Evolutionary conservation across 2,797 vertebrate genomes (phyloP).

Genomic region (Liasis olivaceus): DNA sequence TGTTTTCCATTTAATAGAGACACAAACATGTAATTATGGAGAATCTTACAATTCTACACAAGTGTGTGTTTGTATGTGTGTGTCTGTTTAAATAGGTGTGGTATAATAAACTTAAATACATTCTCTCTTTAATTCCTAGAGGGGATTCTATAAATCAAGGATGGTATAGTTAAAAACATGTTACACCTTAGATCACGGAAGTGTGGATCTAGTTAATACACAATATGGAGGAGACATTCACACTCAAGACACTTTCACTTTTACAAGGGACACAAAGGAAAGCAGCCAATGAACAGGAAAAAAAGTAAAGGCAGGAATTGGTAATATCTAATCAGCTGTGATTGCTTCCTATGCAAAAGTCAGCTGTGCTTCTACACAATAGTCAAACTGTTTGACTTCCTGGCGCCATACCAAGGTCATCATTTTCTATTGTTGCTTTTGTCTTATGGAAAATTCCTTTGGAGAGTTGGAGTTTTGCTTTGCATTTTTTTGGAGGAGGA

Average conservation of each 20-base stretch:
- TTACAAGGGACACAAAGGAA: background rate
- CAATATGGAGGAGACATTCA: background rate
- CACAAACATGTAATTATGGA: background rate
- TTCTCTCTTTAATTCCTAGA: background rate
- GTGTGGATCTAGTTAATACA: background rate
- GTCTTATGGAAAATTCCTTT: constrained; percentile 68
- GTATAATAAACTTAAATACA: background rate
- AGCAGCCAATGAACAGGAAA: constrained; percentile 13
- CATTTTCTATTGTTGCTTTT: constrained; percentile 68
- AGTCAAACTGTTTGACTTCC: constrained; percentile 59
- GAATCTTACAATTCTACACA: background rate
- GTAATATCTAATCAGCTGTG: constrained; percentile 66
- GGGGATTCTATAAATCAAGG: background rate
- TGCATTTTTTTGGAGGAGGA: background rate
- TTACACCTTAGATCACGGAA: background rate
- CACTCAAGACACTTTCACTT: constrained; percentile 32
- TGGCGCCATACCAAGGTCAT: constrained; percentile 79
- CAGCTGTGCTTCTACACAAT: constrained; percentile 78
- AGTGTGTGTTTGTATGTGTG: background rate
- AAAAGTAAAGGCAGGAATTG: constrained; percentile 38
- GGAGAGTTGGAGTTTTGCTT: background rate
- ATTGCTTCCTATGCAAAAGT: constrained; percentile 80
- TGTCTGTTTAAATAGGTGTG: background rate
- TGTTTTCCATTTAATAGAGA: background rate
- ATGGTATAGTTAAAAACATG: background rate